Base-by-base conservation (phyloP, 2,113 vertebrate genomes). In the Macquaria ambigua region DNA sequence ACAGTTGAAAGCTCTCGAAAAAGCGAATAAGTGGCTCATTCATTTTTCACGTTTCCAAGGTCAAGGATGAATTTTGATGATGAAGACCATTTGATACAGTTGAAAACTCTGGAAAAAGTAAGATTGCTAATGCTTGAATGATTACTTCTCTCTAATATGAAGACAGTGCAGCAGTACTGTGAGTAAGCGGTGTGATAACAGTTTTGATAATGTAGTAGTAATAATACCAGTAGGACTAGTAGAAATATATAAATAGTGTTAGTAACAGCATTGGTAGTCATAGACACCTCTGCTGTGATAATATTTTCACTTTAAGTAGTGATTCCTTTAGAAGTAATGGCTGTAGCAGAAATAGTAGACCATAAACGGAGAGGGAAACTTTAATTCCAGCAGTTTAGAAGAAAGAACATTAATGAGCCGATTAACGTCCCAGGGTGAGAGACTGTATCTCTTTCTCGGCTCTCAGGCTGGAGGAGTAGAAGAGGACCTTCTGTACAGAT, bases 401-500 rank as follows among this genome's bases (percentile, higher is more conserved):
- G 53, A 77, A 75, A 52, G 72, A 79, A 72, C 55, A 68, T 77
- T 74, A 89, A 87, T 74, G 88, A 87, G 78, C n/a, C 39, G 68
- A 84, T 90, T 86, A 90, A 87, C 48, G 66, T 77, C 79, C 70
- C 61, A 39, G 69, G n/a, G 81, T 63, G 64, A 76, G 79, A 66
- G 71, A 61, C 52, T 23, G 18, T 58, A 73, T 84, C 66, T 78
- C 81, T 56, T 63, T 80, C 61, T 67, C 18, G 12, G 75, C 68
- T 85, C 43, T 74, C 41, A 23, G 79, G 73, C 63, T 83, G 59
- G 66, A 75, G 61, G 86, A 89, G 86, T 4, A 34, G 62, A 74
- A 67, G 46, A 88, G 41, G 87, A 76, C 75, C 72, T 76, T 67
- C 84, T 78, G 89, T 69, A 77, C 74, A 86, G 86, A 89, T 92